Evolutionary conservation across 2,113 vertebrate species (phyloP), one percentile per base, ranked within the genome.

Genomic region (Engraulis encrasicolus): DNA sequence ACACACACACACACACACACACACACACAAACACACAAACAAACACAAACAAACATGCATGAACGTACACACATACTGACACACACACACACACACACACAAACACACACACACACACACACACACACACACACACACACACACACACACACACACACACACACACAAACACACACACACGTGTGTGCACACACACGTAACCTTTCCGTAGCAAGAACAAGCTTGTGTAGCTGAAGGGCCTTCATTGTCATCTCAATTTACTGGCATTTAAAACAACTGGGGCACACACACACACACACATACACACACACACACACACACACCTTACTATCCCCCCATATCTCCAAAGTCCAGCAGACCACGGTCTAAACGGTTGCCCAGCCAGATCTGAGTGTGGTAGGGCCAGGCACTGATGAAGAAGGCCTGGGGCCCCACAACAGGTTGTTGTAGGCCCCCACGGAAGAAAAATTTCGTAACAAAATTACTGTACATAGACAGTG

Each of bases 191-290:
- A 81, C 80, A 61, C 52, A 11, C 80, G 50, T 78, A 61, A 45
- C 81, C 54, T 20, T 66, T 91, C 38, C 77, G 52, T 50, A 85
- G 84, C 89, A 78, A 88, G 86, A 58, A 88, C 87, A 87, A 87
- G 85, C 87, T 74, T 81, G 87, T 87, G 88, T 83, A 78, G 89
- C 91, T 89, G 81, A 5, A 78, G 90, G 91, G 89, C 81, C 83
- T 74, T 89, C 88, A 91, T 91, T 93, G 91, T 94, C 93, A 93
- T 89, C 90, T 92, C 89, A 81, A 81, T 89, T 93, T 92, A 93
- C 84, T 84, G 84, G 82, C 91, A 90, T 93, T 94, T 92, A 90
- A 89, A 91, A 5, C 89, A 87, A 88, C 90, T 89, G 82, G 89
- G 88, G 90, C 23, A 34, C 15, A 34, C 2, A 74, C 23, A 23